Conservation (phyloP, 2,113 vertebrate species). For the Prietella phreatophila region DNA sequence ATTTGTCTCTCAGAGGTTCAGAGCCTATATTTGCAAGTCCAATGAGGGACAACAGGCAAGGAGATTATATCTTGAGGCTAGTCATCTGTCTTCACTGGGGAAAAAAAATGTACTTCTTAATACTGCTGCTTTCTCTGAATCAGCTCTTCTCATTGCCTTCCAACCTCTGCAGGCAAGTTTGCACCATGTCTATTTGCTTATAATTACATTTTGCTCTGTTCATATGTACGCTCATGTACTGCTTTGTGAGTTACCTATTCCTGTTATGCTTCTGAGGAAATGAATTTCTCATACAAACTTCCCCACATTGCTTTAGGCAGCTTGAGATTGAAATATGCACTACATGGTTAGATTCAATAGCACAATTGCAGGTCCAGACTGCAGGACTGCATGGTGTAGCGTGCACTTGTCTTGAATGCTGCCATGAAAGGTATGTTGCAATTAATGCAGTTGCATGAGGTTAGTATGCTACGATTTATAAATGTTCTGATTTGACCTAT, state of each 20-base stretch:
- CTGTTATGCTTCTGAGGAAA: neutral
- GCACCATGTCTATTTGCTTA: neutral
- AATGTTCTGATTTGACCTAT: too few species aligned
- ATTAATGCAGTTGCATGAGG: too few species aligned
- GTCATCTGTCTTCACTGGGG: slow-evolving; percentile 16
- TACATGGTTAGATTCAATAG: neutral
- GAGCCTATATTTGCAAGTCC: slow-evolving; percentile 42
- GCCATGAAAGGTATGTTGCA: neutral
- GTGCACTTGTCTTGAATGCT: neutral
- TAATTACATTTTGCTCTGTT: neutral
- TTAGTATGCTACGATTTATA: too few species aligned
- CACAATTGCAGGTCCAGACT: neutral
- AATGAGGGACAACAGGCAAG: slow-evolving; percentile 38
- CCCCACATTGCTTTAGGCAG: neutral
- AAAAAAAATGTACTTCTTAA: slow-evolving; percentile 31
- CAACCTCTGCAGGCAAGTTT: neutral
- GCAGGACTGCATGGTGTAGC: neutral
- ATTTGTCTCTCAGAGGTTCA: slow-evolving; percentile 45
- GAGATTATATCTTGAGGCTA: slow-evolving; percentile 41
- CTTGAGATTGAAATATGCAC: neutral
- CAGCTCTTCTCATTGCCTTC: slow-evolving; percentile 12
- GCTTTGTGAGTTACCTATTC: neutral
- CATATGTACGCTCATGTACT: neutral
- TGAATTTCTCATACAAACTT: neutral
- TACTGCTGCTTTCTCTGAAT: slow-evolving; percentile 22